phyloP scores from a whole-genome alignment of 2,888 invertebrate genomes.

The Troilus luridus region DNA sequence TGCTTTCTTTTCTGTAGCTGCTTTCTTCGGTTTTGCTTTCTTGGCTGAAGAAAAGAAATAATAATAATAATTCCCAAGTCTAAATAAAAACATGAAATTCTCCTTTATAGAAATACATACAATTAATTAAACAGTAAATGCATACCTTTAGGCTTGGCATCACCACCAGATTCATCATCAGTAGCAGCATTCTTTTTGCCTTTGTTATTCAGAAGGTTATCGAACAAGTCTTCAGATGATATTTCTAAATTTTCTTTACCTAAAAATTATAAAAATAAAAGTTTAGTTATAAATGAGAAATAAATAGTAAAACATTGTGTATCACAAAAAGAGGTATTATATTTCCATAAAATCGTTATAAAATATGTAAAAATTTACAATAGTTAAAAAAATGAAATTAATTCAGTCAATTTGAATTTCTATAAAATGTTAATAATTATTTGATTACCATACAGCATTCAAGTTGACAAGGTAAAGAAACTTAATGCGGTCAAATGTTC shows the following conservation, averaged over 20 bases:
- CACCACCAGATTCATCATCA: slow-evolving; percentile 33
- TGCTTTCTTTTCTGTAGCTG: slow-evolving; percentile 56
- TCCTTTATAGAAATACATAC: neutral
- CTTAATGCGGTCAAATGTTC: too few relatives aligned
- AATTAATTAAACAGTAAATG: neutral
- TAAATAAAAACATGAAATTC: neutral
- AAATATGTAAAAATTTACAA: too few relatives aligned
- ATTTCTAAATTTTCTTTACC: slow-evolving; percentile 38
- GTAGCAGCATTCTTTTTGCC: slow-evolving; percentile 10
- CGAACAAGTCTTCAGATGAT: neutral
- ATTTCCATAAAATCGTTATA: too few relatives aligned
- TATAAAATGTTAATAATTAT: too few relatives aligned
- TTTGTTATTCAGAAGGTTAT: neutral
- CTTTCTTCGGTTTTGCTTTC: slow-evolving; percentile 51
- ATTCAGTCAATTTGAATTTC: too few relatives aligned
- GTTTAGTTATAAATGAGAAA: neutral
- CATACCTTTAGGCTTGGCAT: slow-evolving; percentile 33
- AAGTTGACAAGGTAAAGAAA: too few relatives aligned
- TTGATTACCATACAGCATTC: too few relatives aligned
- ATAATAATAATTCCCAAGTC: neutral
- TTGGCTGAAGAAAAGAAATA: slow-evolving; percentile 15
- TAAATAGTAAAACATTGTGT: neutral
- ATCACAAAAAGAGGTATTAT: too few relatives aligned
- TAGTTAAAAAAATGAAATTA: too few relatives aligned
- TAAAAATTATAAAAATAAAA: slow-evolving; percentile 21